A percentile compares a stretch with the other conserved stretches of the same genome.
Conservation (phyloP, 2,888 invertebrate genomes). For the Hemicrepidius hirtus region DNA sequence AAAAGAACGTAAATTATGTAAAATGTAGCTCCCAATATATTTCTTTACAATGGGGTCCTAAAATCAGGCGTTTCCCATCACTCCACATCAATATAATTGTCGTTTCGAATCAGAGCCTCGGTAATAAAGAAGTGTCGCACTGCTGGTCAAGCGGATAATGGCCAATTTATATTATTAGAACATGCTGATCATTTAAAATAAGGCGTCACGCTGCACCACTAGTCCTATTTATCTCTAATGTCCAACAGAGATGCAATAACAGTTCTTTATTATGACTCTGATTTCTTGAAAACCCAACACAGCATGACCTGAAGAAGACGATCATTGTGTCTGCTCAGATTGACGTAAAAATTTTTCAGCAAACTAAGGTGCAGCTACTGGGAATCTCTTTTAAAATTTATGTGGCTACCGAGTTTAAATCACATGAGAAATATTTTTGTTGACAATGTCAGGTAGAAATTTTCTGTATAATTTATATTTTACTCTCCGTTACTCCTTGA, state of each 20-base stretch:
- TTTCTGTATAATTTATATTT: no score
- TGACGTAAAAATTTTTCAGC: constrained; percentile 15
- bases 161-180: constrained; percentile 52
- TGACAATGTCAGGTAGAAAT: no score
- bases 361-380: background rate
- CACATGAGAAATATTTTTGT: no score
- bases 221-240: constrained; percentile 32
- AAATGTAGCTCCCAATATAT: background rate
- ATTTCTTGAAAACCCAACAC: constrained; percentile 6
- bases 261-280: constrained; percentile 11
- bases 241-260: constrained; percentile 19
- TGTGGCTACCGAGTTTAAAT: background rate
- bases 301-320: constrained; percentile 6
- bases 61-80: constrained; percentile 4
- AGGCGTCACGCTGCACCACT: constrained; percentile 45
- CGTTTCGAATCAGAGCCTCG: constrained; percentile 40
- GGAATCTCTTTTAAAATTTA: constrained; percentile 1
- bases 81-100: constrained; percentile 45
- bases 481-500: no score
- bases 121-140: constrained; percentile 51
- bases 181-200: constrained; percentile 50
- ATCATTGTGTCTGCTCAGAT: constrained; percentile 9
- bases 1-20: background rate
- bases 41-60: constrained; percentile 8
- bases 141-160: constrained; percentile 50